Evolutionary conservation across 2,888 invertebrate species (phyloP).

Genomic region (Rhodophaea formosa): DNA sequence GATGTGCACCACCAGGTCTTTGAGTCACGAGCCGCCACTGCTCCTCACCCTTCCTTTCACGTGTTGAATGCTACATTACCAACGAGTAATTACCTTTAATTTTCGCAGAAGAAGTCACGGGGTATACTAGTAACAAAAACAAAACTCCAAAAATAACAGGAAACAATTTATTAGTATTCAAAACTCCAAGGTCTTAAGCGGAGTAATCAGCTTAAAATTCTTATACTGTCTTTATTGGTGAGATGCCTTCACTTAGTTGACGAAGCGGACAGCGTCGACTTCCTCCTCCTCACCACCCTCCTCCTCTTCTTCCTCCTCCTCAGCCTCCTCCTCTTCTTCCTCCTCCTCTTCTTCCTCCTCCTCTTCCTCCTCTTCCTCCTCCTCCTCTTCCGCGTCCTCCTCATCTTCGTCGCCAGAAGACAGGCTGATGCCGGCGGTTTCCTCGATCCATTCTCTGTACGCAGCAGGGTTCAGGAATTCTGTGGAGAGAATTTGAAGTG

Average conservation of each 20-base stretch:
- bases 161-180: too few species aligned
- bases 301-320: not conserved
- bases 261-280: constrained; percentile 8
- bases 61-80: too few species aligned
- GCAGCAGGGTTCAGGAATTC: constrained; percentile 19
- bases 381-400: not conserved
- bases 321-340: not conserved
- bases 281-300: not conserved
- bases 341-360: not conserved
- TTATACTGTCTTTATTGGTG: not conserved
- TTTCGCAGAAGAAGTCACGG: too few species aligned
- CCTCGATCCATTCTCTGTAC: constrained; percentile 43
- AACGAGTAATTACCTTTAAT: too few species aligned
- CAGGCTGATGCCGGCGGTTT: constrained; percentile 29
- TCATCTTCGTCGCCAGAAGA: not conserved
- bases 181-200: not conserved
- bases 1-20: too few species aligned
- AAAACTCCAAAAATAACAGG: too few species aligned
- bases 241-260: not conserved
- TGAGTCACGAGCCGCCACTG: too few species aligned
- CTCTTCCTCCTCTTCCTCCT: not conserved
- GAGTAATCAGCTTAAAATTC: not conserved
- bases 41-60: too few species aligned
- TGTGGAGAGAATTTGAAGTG: not conserved
- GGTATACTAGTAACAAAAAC: too few species aligned